phyloP scores from a whole-genome alignment of 2,113 vertebrate species.

The Carlito syrichta region DNA sequence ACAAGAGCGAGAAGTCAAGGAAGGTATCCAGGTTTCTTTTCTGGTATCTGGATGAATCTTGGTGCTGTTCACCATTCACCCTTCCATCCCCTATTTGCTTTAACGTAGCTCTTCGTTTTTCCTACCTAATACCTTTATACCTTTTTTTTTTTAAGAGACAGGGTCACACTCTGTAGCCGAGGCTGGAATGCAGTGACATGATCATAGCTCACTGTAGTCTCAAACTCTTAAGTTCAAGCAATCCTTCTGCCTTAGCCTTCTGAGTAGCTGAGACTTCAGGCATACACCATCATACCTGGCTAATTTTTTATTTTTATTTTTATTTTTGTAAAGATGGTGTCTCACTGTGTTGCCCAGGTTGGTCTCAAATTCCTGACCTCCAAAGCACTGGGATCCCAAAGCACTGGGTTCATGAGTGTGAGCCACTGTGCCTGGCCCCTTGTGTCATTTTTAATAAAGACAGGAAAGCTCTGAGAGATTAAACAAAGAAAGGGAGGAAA shows the following conservation, averaged over 20 bases:
- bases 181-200: neutral
- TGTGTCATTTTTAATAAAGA: neutral
- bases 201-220: neutral
- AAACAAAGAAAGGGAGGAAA: neutral
- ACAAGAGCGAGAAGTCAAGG: neutral
- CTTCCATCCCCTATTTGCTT: neutral
- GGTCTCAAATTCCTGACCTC: neutral
- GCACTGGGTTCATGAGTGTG: neutral
- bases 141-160: neutral
- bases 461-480: neutral
- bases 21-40: neutral
- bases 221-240: neutral
- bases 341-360: neutral
- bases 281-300: neutral
- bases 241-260: neutral
- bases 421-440: neutral
- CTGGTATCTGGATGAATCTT: neutral
- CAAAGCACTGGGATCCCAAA: neutral
- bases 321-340: neutral
- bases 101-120: neutral
- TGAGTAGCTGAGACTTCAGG: neutral
- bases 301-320: neutral
- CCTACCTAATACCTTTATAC: neutral
- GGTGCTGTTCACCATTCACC: neutral
- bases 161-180: neutral